These are phyloP conservation scores for Conus betulinus DNA, from an alignment of 1,140 invertebrate species.

Conservation along the genomic window DNA sequence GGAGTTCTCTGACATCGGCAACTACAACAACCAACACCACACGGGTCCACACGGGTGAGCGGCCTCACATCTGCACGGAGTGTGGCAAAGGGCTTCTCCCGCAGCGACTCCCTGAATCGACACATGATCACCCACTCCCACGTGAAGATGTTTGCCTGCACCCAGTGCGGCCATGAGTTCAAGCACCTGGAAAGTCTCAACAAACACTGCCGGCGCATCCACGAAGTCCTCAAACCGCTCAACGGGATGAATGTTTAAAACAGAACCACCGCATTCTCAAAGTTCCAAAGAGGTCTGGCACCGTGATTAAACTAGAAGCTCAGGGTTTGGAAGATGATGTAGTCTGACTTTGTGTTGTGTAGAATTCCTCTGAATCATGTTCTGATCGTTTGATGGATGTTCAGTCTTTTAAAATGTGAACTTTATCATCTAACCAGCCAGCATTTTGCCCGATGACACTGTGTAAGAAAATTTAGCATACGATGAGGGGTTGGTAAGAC, in stretches of 20 bases:
- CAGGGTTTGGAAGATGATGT: not conserved
- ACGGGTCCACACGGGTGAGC: conserved; percentile 60
- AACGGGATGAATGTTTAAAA: conserved; percentile 25
- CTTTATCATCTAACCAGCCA: too few species aligned
- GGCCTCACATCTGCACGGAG: conserved; percentile 57
- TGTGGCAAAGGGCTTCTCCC: conserved; percentile 45
- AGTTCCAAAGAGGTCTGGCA: not conserved
- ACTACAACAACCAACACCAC: conserved; percentile 50
- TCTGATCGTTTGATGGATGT: too few species aligned
- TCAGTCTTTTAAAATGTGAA: too few species aligned
- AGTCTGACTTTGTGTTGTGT: too few species aligned
- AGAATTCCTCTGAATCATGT: too few species aligned
- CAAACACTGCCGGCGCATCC: conserved; percentile 20
- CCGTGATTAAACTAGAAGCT: not conserved
- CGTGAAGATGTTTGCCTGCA: conserved; percentile 30
- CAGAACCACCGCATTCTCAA: not conserved
- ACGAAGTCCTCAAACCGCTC: conserved; percentile 18
- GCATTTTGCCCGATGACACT: too few species aligned
- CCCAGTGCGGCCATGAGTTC: conserved; percentile 30
- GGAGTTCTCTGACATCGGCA: conserved; percentile 47
- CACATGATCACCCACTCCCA: conserved; percentile 33
- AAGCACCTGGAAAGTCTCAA: conserved; percentile 29
- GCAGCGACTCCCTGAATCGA: conserved; percentile 21
- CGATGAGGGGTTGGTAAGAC: too few species aligned
- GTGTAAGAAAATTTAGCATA: too few species aligned